Evolutionary conservation across 1,140 invertebrate species (phyloP).

Genomic region (Ephestia elutella): DNA sequence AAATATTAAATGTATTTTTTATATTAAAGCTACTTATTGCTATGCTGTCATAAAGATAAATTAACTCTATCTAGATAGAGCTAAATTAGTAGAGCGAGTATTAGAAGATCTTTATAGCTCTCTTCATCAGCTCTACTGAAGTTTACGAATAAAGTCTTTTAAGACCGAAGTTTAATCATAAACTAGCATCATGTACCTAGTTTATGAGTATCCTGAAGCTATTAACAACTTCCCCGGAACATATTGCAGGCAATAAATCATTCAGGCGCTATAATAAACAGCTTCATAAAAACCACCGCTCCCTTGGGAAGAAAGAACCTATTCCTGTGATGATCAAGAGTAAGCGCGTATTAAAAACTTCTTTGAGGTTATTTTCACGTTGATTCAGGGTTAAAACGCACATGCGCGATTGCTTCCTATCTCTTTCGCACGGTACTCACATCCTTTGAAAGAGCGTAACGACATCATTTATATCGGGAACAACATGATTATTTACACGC

Average conservation of each 20-base stretch:
- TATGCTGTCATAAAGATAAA: too few relatives aligned
- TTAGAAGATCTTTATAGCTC: conserved; percentile 10
- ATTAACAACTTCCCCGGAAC: neutral
- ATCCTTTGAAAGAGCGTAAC: conserved; percentile 34
- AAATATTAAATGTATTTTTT: neutral
- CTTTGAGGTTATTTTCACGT: conserved; percentile 27
- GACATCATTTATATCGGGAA: conserved; percentile 33
- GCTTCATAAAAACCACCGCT: conserved; percentile 22
- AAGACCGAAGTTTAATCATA: neutral
- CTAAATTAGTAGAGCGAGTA: conserved; percentile 10
- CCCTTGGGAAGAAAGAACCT: conserved; percentile 21
- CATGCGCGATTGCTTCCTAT: conserved; percentile 36
- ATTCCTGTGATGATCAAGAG: conserved; percentile 28
- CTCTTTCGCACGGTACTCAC: conserved; percentile 26
- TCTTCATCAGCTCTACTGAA: neutral
- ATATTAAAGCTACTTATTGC: too few relatives aligned
- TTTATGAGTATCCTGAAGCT: neutral
- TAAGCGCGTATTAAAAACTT: conserved; percentile 32
- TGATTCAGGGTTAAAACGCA: conserved; percentile 26
- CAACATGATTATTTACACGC: conserved; percentile 37
- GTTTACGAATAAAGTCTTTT: too few relatives aligned
- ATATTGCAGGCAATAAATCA: conserved; percentile 12
- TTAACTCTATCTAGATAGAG: conserved; percentile 10
- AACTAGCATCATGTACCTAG: neutral
- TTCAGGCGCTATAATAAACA: conserved; percentile 21